Conservation (phyloP, 2,888 invertebrate genomes). For the Lissocephala sabroskyi region DNA sequence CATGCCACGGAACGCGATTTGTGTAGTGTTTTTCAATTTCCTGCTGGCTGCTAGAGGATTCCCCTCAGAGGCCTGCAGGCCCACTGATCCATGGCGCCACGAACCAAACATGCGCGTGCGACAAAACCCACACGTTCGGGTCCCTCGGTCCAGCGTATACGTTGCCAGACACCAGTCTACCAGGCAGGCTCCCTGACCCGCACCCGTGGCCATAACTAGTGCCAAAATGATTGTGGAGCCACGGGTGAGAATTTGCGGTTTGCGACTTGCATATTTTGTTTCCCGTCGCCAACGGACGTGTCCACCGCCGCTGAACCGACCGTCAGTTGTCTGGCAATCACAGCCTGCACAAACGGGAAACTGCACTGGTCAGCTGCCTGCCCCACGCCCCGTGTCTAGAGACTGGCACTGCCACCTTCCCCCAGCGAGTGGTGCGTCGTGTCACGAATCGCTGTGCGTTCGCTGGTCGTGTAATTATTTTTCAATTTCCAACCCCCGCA, state of each 20-base stretch:
- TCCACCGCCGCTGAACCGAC: background rate
- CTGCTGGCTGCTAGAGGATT: no score
- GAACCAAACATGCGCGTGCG: background rate
- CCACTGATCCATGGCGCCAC: background rate
- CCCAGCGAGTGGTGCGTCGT: constrained; percentile 21
- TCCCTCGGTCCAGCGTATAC: no score
- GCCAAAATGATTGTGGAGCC: constrained; percentile 65
- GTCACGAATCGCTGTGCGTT: constrained; percentile 7
- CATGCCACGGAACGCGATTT: constrained; percentile 53
- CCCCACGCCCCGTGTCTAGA: constrained; percentile 1
- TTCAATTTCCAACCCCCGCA: background rate
- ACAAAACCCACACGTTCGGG: no score
- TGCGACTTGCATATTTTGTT: constrained; percentile 64
- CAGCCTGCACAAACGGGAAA: no score
- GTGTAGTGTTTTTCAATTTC: constrained; percentile 62
- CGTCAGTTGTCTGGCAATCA: background rate
- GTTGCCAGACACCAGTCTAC: no score
- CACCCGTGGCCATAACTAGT: constrained; percentile 46
- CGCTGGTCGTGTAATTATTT: background rate
- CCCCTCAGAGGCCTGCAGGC: constrained; percentile 8
- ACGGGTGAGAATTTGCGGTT: constrained; percentile 64
- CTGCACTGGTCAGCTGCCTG: no score
- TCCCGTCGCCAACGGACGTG: constrained; percentile 47
- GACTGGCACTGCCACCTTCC: background rate
- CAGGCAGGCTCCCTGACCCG: constrained; percentile 7